Evolutionary conservation across 1,140 invertebrate species (phyloP), one percentile per base, ranked within the genome.

Genomic region (Ceratina australensis): DNA sequence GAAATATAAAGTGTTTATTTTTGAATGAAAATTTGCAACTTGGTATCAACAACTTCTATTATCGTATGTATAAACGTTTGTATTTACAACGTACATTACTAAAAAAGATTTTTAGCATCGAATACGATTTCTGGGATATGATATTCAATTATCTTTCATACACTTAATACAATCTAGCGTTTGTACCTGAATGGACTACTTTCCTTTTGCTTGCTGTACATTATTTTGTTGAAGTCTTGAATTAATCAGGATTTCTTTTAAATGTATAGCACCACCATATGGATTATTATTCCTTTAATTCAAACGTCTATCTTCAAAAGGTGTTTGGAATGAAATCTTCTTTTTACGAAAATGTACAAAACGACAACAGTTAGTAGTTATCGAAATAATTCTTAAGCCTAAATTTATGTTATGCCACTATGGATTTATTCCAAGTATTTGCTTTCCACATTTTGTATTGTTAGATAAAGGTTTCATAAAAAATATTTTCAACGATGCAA

Each of bases 71-170:
- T 86, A 85, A 84, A 86, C 60, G 81, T 66, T 73, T 67, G 24
- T 87, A 87, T 87, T 79, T 87, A 87, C 86, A 87, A 77, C 66
- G 50, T 80, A 80, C 72, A 85, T 80, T 75, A 65, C 73, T 83
- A 73, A 61, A 83, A 78, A 87, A 78, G 13, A 42, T 42, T 79
- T 52, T 54, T 71, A 79, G 12, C 52, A 18, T 77, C 69, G 18
- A 67, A 22, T 67, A 61, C 16, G 16, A 54, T 71, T 56, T 63
- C 22, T 73, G 66, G 50, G 28, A 52, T 65, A 79, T 60, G 22
- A 69, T 57, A 63, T 69, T 77, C 57, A 54, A 77, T 71, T 28
- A 22, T 57, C 5, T 47, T 42, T 68, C 15, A n/a, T 42, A 42
- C n/a, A 80, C 76, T 77, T 24, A 57, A 66, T 50, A 76, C 50